Evolutionary conservation across 1,140 invertebrate species (phyloP), one percentile per base, ranked within the genome.

Genomic region (Venustaconcha ellipsiformis): DNA sequence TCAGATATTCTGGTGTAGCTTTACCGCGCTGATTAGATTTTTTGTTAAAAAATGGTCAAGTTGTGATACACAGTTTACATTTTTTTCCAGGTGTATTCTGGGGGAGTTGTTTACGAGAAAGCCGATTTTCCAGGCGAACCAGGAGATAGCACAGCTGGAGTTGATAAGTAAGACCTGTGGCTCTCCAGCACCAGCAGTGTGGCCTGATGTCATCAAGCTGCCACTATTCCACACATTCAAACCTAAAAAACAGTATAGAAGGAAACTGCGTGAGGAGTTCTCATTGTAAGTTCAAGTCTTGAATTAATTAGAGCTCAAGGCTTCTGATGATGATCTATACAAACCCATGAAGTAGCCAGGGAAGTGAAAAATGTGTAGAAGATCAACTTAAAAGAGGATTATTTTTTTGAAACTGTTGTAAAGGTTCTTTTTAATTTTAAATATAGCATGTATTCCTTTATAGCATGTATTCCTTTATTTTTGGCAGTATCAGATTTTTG

Each of bases 91-190:
- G 37, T 99, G 99, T 88, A 99, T 99, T 84, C 92, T 99, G 55
- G 99, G 97, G 2, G 99, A 99, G 92, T 91, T 99, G 57, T 99
- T 99, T 89, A 93, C 94, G 5, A 99, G 97, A 86, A 96, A 97
- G 85, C 98, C 99, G 11, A 92, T 99, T 55, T 99, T 99, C 90
- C 96, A 96, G 94, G 97, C 96, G 1, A 97, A 96, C 88, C 92
- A 94, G 62, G 99, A 99, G 91, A 93, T 97, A 92, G 93, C 94
- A 87, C 98, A 99, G 88, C 88, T 99, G 65, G 98, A 99, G 88
- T 93, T 95, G 83, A 99, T 99, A 85, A 97, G 96, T 1, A 92
- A 94, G 76, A 92, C 97, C 15, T 99, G 99, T 91, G 99, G 99
- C 2, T 97, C 97, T 1, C 98, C 98, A 0, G 94, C 95, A 72